Evolutionary conservation across 2,888 invertebrate species (phyloP), one percentile per base, ranked within the genome.

Genomic region (Abscondita cerata): DNA sequence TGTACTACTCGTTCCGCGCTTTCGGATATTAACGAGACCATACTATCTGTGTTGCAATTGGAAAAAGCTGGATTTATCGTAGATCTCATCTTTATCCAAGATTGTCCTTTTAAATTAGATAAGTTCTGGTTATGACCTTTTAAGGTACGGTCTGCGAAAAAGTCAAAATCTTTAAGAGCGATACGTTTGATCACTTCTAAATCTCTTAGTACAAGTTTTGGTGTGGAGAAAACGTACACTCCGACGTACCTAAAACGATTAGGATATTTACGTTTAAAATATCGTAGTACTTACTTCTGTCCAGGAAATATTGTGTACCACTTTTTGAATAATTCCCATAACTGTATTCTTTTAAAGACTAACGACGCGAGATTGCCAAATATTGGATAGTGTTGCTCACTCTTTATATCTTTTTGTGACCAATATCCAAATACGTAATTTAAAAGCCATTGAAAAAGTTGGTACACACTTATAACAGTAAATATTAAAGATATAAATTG

Each of bases 21-120:
- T 4, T 74, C 74, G 0, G 67, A 67, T 65, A 86, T 83, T 57
- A 84, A 76, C 0, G 80, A 81, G 70, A 84, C 77, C 83, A 86
- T 84, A 1, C 73, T 68, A 33, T 81, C 81, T 83, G 86, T 84
- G 73, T 86, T 86, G 52, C 83, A 83, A 3, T 83, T 78, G 0
- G 86, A 86, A 73, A 86, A 86, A 0, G 84, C 82, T 0, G 85
- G 86, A 18, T 83, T 83, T 15, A 86, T 66, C 0, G 83, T 79
- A 0, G 76, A 74, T 15, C 86, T 74, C 80, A 85, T 81, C 2
- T 82, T 79, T 0, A 81, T 59, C 69, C 70, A 69, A 64, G 58
- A 2, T 36, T 11, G 11, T 5, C n/a, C 13, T 12, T 36, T 36
- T 36, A 36, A 12, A 2, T 3, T 12, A 3, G 13, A 11, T 11